phyloP scores from a whole-genome alignment of 2,888 invertebrate genomes.

The Lottia gigantea region DNA sequence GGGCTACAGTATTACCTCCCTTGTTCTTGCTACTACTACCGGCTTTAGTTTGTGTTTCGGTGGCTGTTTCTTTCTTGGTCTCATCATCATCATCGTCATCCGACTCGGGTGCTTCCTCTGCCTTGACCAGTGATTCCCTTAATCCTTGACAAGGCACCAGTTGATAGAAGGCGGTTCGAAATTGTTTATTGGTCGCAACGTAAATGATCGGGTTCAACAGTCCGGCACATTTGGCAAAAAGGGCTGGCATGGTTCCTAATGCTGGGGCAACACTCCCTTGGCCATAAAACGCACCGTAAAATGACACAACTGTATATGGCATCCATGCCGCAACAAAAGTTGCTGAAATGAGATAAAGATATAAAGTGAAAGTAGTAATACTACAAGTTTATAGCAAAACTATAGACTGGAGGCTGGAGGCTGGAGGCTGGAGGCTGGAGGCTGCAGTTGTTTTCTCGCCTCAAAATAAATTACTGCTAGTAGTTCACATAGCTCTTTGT shows the following conservation, averaged over 20 bases:
- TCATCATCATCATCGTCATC: slow-evolving; percentile 28
- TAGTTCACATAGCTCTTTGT: too few relatives aligned
- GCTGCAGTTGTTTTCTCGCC: too few relatives aligned
- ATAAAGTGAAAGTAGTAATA: too few relatives aligned
- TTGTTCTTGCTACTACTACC: slow-evolving; percentile 2
- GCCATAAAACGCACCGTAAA: slow-evolving; percentile 47
- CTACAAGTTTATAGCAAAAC: too few relatives aligned
- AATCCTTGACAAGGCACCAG: slow-evolving; percentile 37
- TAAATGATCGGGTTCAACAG: slow-evolving; percentile 58
- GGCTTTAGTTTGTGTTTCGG: not conserved
- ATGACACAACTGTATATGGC: slow-evolving; percentile 55
- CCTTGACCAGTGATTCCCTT: slow-evolving; percentile 20
- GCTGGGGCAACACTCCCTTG: slow-evolving; percentile 35
- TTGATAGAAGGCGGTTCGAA: slow-evolving; percentile 42
- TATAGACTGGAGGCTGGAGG: too few relatives aligned
- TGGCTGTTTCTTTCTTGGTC: slow-evolving; percentile 17
- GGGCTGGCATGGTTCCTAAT: slow-evolving; percentile 43
- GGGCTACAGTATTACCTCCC: slow-evolving; percentile 13
- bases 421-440: too few relatives aligned
- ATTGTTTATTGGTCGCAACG: slow-evolving; percentile 53
- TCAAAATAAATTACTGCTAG: too few relatives aligned
- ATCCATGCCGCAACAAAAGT: slow-evolving; percentile 50
- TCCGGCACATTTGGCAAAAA: slow-evolving; percentile 50
- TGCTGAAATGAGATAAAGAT: slow-evolving; percentile 29
- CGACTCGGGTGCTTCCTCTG: slow-evolving; percentile 25